Evolutionary conservation across 2,888 invertebrate species (phyloP).

Genomic region (Drosophila vallismaia): DNA sequence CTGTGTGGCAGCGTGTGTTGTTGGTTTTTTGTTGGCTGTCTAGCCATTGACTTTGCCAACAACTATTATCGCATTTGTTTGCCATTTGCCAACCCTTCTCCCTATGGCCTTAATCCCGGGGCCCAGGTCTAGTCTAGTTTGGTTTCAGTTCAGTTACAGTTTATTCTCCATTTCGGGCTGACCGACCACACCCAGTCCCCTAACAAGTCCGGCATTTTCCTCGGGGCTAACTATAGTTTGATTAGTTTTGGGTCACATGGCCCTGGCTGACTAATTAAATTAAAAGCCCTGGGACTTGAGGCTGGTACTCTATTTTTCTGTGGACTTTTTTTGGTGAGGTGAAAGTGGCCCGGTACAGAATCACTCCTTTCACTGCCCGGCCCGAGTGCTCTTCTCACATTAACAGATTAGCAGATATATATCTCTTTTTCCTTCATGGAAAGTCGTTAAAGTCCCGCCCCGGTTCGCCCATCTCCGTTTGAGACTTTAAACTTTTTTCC

Average conservation of each 20-base stretch:
- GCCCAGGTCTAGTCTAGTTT: slow-evolving; percentile 19
- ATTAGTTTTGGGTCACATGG: slow-evolving; percentile 42
- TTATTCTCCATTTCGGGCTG: slow-evolving; percentile 29
- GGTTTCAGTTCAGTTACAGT: slow-evolving; percentile 4
- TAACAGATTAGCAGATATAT: slow-evolving; percentile 34
- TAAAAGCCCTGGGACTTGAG: slow-evolving; percentile 34
- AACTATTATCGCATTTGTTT: slow-evolving; percentile 78
- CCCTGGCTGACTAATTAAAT: slow-evolving; percentile 63
- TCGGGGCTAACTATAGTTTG: slow-evolving; percentile 39
- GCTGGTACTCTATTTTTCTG: no score
- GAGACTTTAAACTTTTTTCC: slow-evolving; percentile 6
- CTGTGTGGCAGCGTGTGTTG: slow-evolving; percentile 30
- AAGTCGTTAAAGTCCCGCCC: slow-evolving; percentile 35
- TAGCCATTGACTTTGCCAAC: slow-evolving; percentile 76
- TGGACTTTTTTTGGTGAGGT: slow-evolving; percentile 35
- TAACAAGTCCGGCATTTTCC: background rate
- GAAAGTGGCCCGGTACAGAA: slow-evolving; percentile 50
- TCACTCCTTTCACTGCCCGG: slow-evolving; percentile 26
- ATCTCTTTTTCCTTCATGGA: slow-evolving; percentile 8
- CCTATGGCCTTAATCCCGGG: slow-evolving; percentile 5
- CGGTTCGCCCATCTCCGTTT: no score
- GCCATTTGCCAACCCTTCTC: slow-evolving; percentile 64
- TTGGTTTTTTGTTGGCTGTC: slow-evolving; percentile 55
- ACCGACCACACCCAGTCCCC: slow-evolving; percentile 35
- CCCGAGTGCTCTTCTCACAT: slow-evolving; percentile 33